Evolutionary conservation across 2,888 invertebrate genomes (phyloP).

Genomic region (Drosophila rellima): DNA sequence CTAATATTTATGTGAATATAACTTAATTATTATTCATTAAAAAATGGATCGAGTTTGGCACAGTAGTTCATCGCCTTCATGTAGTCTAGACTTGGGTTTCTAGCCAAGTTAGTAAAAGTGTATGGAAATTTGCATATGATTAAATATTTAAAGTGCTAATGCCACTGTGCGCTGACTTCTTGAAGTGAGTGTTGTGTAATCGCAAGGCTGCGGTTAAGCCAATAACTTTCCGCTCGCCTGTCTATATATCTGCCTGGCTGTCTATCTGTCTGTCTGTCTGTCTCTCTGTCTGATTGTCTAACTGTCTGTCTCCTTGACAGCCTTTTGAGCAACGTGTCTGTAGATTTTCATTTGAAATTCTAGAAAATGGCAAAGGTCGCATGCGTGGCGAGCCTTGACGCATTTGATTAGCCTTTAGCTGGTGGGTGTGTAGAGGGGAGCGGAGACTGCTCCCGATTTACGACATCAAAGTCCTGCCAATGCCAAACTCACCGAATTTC

Average conservation of each 20-base stretch:
- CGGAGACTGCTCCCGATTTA: conserved; percentile 35
- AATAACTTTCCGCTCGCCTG: conserved; percentile 5
- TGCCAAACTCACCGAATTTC: conserved; percentile 16
- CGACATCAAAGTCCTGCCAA: conserved; percentile 30
- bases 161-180: conserved; percentile 18
- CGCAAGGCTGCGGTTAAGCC: conserved; percentile 13
- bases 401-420: conserved; percentile 58
- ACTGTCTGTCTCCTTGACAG: conserved; percentile 16
- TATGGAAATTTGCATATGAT: not conserved
- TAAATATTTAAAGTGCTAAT: not conserved
- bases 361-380: conserved; percentile 62
- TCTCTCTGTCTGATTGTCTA: conserved; percentile 3
- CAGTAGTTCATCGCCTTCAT: too few relatives aligned
- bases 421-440: not conserved
- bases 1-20: too few relatives aligned
- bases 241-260: not conserved
- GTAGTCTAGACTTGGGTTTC: not conserved
- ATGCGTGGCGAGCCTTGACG: conserved; percentile 54
- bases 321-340: conserved; percentile 4
- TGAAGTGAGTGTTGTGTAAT: conserved; percentile 11
- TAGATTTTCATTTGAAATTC: conserved; percentile 38
- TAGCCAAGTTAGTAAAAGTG: not conserved
- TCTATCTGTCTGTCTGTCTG: conserved; percentile 5
- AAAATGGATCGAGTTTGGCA: too few relatives aligned
- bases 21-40: too few relatives aligned